Conservation (phyloP, 2,888 invertebrate species). For the Drosophila falleni region DNA sequence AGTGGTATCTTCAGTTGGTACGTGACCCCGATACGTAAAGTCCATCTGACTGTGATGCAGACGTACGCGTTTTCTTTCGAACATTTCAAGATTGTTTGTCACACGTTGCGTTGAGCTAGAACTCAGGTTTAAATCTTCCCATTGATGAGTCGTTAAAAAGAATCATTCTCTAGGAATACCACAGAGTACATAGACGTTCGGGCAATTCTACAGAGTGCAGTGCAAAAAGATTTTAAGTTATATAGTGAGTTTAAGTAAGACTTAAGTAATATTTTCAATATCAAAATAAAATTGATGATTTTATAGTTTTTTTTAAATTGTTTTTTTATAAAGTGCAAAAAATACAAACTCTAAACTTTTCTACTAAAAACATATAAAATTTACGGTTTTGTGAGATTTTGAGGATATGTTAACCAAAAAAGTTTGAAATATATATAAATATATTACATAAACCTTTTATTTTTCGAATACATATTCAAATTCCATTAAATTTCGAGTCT, state of each 20-base stretch:
- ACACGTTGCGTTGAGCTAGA: constrained; percentile 1
- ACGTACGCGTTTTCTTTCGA: constrained; percentile 6
- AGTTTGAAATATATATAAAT: too few species aligned
- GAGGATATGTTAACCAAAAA: too few species aligned
- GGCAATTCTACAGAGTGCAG: not conserved
- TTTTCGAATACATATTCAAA: too few species aligned
- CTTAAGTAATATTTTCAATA: not conserved
- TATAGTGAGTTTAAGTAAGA: not conserved
- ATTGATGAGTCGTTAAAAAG: not conserved
- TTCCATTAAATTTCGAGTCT: too few species aligned
- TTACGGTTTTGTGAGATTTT: too few species aligned
- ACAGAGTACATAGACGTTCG: not conserved
- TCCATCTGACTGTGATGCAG: not conserved
- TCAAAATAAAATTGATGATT: not conserved
- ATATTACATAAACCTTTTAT: too few species aligned
- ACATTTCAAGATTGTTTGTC: constrained; percentile 6
- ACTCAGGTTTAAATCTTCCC: not conserved
- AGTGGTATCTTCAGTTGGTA: constrained; percentile 7
- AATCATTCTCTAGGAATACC: not conserved
- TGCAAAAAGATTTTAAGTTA: not conserved
- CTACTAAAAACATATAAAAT: too few species aligned
- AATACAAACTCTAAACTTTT: too few species aligned
- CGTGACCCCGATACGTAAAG: constrained; percentile 18
- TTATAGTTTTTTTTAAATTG: too few species aligned
- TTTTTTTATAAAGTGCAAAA: too few species aligned